Conservation (phyloP, 2,888 invertebrate species). For the Pyrgus malvae region DNA sequence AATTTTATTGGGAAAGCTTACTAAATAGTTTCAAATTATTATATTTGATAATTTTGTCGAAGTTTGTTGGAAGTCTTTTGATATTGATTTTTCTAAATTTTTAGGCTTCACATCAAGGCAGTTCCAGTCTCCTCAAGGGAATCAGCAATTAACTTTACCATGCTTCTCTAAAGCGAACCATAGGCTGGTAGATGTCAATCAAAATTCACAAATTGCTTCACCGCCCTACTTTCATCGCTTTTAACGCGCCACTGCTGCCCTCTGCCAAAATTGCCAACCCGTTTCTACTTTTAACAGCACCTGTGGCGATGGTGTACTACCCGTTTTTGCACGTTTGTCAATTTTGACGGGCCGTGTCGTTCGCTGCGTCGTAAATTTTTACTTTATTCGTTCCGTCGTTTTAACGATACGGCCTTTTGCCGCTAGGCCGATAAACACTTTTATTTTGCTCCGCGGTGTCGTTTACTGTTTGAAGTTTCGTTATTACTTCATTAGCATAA, state of each 20-base stretch:
- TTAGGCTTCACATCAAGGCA: too few relatives aligned
- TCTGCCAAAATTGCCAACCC: slow-evolving; percentile 36
- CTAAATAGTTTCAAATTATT: too few relatives aligned
- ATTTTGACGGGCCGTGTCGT: slow-evolving; percentile 54
- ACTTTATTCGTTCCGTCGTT: slow-evolving; percentile 53
- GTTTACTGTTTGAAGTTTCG: slow-evolving; percentile 27
- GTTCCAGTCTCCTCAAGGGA: too few relatives aligned
- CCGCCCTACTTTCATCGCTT: background rate
- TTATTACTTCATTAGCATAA: slow-evolving; percentile 26
- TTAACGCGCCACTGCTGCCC: background rate
- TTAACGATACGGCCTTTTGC: slow-evolving; percentile 41
- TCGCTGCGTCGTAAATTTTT: slow-evolving; percentile 60
- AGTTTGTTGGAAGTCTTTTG: too few relatives aligned
- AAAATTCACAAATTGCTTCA: too few relatives aligned
- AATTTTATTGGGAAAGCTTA: too few relatives aligned
- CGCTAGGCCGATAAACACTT: slow-evolving; percentile 37
- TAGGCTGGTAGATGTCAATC: too few relatives aligned
- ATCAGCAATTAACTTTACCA: too few relatives aligned
- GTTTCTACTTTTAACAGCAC: slow-evolving; percentile 49
- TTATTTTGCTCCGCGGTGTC: slow-evolving; percentile 37
- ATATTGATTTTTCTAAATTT: too few relatives aligned
- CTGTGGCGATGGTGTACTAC: slow-evolving; percentile 46
- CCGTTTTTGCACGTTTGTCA: slow-evolving; percentile 49
- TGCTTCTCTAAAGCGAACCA: too few relatives aligned
- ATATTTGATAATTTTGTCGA: too few relatives aligned